Conservation (phyloP, 2,113 vertebrate species). For the Prolemur simus region DNA sequence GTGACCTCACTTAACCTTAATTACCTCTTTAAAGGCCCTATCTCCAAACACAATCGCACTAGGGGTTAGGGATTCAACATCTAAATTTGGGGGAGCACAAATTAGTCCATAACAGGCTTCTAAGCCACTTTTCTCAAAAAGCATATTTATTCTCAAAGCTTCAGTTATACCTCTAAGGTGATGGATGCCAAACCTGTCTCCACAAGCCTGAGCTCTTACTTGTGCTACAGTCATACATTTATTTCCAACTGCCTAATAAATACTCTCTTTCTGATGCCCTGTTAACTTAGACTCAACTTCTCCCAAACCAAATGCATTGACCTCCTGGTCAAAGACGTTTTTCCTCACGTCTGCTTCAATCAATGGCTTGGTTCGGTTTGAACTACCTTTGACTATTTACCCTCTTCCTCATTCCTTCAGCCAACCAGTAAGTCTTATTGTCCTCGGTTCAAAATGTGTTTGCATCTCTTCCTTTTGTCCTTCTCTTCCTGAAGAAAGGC, state of each 20-base stretch:
- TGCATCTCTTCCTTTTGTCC: not conserved
- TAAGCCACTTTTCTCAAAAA: not conserved
- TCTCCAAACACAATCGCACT: not conserved
- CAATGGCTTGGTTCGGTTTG: not conserved
- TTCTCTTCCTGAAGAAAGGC: not conserved
- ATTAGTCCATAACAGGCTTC: not conserved
- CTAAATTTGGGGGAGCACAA: not conserved
- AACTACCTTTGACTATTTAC: not conserved
- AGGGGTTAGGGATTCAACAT: not conserved
- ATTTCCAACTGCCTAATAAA: not conserved
- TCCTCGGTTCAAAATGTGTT: not conserved
- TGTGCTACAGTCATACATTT: rapidly evolving
- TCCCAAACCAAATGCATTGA: not conserved
- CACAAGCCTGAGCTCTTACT: not conserved
- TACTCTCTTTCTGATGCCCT: not conserved
- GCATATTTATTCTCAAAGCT: not conserved
- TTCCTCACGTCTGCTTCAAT: not conserved
- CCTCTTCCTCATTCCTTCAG: not conserved
- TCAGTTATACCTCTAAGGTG: not conserved
- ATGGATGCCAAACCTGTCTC: not conserved
- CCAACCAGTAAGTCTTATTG: not conserved
- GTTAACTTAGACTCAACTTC: not conserved
- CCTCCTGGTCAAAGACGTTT: not conserved
- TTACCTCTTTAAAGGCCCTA: not conserved
- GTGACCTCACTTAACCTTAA: not conserved